Base-by-base conservation (phyloP, 2,113 vertebrate genomes). In the Brachyhypopomus gauderio region DNA sequence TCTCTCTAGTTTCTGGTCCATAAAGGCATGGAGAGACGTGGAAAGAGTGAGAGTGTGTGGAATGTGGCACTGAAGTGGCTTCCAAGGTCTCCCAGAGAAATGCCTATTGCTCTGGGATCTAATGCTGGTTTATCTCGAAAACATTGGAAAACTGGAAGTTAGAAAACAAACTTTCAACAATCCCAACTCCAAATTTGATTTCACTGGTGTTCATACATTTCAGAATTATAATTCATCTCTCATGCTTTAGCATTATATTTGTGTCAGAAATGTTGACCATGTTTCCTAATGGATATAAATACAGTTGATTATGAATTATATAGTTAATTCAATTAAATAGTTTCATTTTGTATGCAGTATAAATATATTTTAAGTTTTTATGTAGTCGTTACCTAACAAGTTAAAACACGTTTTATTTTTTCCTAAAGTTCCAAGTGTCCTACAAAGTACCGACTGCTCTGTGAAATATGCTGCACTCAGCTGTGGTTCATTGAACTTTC, bases 21-120 rank as follows among this genome's bases (percentile, higher is more conserved):
- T 80, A 25, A 67, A 74, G 9, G 25, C 36, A n/a, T 30, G n/a
- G 19, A 52, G 36, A 14, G 48, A 3, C 79, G 48, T 77, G 74
- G 81, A 83, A 80, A 74, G 72, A 72, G 60, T 72, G 48, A 80
- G 30, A 64, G 30, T 74, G 20, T 80, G 78, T 74, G 75, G 79
- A 81, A 86, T 81, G 72, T 81, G 41, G 60, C 75, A 84, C 75
- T 34, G 72, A 75, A 72, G 77, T 77, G 76, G 25, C 64, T 66
- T 58, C 45, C 30, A 56, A 69, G 63, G 3, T 7, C 30, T 83
- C 25, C 59, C 55, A 34, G 25, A 45, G 30, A 59, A 62, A 69
- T 55, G 19, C 52, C 22, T 1, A 62, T 20, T 30, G 56, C 48
- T 38, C 3, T 5, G 48, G 62, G 36, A 36, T 72, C 48, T 77